phyloP scores from a whole-genome alignment of 2,113 vertebrate species.

The Progne subis region DNA sequence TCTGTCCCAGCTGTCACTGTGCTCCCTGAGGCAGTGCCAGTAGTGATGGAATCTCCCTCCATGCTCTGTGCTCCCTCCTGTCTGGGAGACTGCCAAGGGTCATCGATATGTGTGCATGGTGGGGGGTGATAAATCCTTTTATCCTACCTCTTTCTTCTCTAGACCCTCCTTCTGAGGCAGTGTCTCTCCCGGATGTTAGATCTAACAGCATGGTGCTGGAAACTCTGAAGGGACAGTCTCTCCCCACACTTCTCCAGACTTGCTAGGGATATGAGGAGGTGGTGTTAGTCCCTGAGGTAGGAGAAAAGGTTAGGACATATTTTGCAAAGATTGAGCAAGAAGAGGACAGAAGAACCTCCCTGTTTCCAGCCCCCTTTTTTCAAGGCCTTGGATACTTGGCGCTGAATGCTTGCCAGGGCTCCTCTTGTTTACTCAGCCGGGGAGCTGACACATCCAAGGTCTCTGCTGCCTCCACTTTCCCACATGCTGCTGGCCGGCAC shows the following conservation, averaged over 20 bases:
- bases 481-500: constrained; percentile 65
- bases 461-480: constrained; percentile 73
- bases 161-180: not conserved
- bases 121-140: not conserved
- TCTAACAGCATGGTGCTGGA: not conserved
- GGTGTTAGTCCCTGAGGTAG: not conserved
- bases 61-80: not conserved
- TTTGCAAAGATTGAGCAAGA: not conserved
- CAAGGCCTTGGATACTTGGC: constrained; percentile 51
- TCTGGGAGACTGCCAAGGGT: not conserved
- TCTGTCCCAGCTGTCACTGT: accelerated
- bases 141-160: constrained; percentile 1
- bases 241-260: not conserved
- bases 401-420: constrained; percentile 57
- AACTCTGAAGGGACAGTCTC: not conserved
- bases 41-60: not conserved
- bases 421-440: constrained; percentile 76
- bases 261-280: not conserved
- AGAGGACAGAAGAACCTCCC: constrained; percentile 5
- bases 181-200: not conserved
- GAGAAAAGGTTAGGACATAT: not conserved
- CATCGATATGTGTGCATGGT: not conserved
- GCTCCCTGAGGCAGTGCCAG: not conserved
- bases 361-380: not conserved
- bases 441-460: constrained; percentile 74